phyloP scores from a whole-genome alignment of 2,888 invertebrate species.

The Meiosimyza decipiens region DNA sequence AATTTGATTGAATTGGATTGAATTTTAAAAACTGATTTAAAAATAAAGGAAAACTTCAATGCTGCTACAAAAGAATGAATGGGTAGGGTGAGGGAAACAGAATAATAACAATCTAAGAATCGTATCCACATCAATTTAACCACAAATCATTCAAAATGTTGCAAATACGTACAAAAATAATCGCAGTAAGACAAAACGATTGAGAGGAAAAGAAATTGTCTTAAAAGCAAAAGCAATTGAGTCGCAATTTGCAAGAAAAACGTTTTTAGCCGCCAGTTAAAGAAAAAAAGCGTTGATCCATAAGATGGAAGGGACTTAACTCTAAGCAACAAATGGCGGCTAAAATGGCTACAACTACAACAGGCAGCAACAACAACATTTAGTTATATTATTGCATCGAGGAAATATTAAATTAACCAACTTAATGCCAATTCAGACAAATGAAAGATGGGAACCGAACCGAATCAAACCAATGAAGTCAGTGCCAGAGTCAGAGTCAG shows the following conservation, averaged over 20 bases:
- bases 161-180: conserved; percentile 30
- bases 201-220: conserved; percentile 33
- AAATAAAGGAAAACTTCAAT: no score
- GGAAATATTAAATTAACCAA: conserved; percentile 36
- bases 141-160: conserved; percentile 55
- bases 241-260: conserved; percentile 42
- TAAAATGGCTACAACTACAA: conserved; percentile 41
- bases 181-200: conserved; percentile 13
- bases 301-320: conserved; percentile 13
- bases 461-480: not conserved
- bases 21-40: not conserved
- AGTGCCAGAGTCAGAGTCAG: conserved; percentile 4
- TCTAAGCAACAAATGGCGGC: conserved; percentile 1
- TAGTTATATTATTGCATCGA: conserved; percentile 31
- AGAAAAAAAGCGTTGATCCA: conserved; percentile 1
- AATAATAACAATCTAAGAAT: conserved; percentile 1
- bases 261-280: conserved; percentile 32
- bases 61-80: no score
- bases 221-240: conserved; percentile 45
- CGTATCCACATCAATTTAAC: conserved; percentile 49
- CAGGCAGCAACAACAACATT: conserved; percentile 32
- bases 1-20: conserved; percentile 19
- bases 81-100: not conserved
- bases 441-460: conserved; percentile 33
- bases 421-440: conserved; percentile 35